These are phyloP conservation scores for Poicephalus gulielmi DNA, from an alignment of 2,113 vertebrate species.

Conservation along the genomic window DNA sequence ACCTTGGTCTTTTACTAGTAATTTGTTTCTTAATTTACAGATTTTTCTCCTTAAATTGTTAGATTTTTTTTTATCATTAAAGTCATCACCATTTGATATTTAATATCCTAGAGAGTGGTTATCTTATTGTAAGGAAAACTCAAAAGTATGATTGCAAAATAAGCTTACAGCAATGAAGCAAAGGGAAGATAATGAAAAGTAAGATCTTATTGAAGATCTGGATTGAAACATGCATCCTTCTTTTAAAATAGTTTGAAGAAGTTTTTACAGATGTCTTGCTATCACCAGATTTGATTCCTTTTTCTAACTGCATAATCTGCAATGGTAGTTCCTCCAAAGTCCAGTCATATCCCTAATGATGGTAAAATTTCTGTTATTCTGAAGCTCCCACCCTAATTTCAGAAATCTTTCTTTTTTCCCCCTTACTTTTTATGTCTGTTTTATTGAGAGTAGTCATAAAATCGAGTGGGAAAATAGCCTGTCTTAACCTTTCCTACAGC, in stretches of 20 bases:
- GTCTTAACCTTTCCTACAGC: not conserved
- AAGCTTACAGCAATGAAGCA: accelerated
- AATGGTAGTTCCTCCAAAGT: not conserved
- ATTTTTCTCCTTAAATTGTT: conserved; percentile 3
- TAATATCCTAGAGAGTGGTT: not conserved
- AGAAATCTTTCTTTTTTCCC: not conserved
- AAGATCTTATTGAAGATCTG: not conserved
- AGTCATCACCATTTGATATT: not conserved
- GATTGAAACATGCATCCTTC: not conserved
- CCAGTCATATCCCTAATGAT: not conserved
- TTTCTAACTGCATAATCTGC: not conserved
- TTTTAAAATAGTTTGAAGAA: not conserved
- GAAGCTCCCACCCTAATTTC: not conserved
- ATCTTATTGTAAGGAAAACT: not conserved
- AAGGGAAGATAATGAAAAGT: not conserved
- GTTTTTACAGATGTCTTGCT: not conserved
- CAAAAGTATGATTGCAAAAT: not conserved
- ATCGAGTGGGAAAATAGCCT: not conserved
- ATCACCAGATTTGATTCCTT: not conserved
- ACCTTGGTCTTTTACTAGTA: conserved; percentile 5
- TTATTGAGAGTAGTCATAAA: not conserved
- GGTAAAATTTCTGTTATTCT: not conserved
- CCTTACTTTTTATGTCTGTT: not conserved
- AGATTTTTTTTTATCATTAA: not conserved
- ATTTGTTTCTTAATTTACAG: not conserved